Evolutionary conservation across 2,113 vertebrate genomes (phyloP).

Genomic region (Fregetta grallaria): DNA sequence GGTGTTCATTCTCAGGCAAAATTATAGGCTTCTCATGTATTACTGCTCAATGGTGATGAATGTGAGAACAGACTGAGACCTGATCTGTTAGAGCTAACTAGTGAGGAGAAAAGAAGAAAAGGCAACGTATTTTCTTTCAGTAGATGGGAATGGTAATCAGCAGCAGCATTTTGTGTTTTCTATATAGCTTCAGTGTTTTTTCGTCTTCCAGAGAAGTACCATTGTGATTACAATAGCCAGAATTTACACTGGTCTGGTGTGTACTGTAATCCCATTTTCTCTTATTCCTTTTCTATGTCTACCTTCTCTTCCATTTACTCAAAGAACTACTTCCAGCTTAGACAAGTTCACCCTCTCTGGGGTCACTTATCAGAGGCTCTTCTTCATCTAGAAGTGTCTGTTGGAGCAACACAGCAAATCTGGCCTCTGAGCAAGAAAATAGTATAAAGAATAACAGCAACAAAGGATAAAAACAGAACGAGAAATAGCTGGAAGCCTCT

Average conservation of each 20-base stretch:
- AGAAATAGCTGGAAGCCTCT: neutral
- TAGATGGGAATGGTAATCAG: neutral
- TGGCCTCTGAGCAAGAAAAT: neutral
- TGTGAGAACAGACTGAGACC: neutral
- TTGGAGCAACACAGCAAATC: neutral
- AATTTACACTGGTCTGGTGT: neutral
- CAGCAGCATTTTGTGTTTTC: neutral
- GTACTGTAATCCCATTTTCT: neutral
- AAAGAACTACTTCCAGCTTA: neutral
- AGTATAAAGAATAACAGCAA: neutral
- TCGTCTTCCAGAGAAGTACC: neutral
- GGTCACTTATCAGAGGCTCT: neutral
- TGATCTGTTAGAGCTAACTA: slow-evolving; percentile 27
- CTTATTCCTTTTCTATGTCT: neutral
- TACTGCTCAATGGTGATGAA: neutral
- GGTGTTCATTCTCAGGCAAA: slow-evolving; percentile 3
- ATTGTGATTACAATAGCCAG: neutral
- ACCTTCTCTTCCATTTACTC: neutral
- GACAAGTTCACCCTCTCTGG: neutral
- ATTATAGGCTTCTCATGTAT: slow-evolving; percentile 11
- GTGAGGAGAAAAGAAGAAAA: neutral
- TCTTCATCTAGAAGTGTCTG: neutral
- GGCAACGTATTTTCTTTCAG: neutral
- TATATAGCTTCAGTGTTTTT: slow-evolving; percentile 31
- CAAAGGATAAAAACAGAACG: neutral